A percentile compares a stretch with the other conserved stretches of the same genome.
phyloP scores from a whole-genome alignment of 1,140 invertebrate genomes.

The Drosophila takahashii region DNA sequence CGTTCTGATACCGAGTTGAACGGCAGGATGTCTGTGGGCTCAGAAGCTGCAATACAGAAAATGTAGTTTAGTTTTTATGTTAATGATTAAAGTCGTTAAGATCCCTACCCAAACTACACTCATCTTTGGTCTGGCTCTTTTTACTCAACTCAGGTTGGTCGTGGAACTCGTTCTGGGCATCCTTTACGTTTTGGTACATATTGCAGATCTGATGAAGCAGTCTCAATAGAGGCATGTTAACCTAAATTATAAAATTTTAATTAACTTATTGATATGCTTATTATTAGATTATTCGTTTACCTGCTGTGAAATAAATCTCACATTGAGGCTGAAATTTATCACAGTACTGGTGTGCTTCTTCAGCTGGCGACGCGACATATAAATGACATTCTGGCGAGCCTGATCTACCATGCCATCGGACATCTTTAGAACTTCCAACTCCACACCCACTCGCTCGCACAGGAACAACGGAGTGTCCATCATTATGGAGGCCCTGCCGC shows the following conservation, averaged over 20 bases:
- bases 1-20: conserved; percentile 81
- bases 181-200: conserved; percentile 98
- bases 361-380: conserved; percentile 93
- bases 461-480: conserved; percentile 95
- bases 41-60: conserved; percentile 85
- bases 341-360: conserved; percentile 95
- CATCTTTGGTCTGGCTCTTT: conserved; percentile 81
- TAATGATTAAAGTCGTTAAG: not conserved
- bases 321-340: conserved; percentile 94
- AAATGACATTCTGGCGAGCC: conserved; percentile 92
- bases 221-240: conserved; percentile 97
- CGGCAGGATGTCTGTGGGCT: conserved; percentile 87
- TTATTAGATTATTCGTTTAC: conserved; percentile 81
- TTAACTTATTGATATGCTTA: not conserved
- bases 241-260: conserved; percentile 82
- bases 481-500: conserved; percentile 87
- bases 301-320: conserved; percentile 95
- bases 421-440: conserved; percentile 95
- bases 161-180: conserved; percentile 95
- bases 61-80: not conserved
- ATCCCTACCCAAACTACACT: conserved; percentile 83
- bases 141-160: conserved; percentile 87
- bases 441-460: conserved; percentile 95
- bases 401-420: conserved; percentile 95
- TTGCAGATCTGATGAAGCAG: conserved; percentile 98